A percentile compares a stretch with the other conserved stretches of the same genome.
These are phyloP conservation scores for Sebastes jordani DNA, from an alignment of 2,797 vertebrate species.

Conservation along the genomic window DNA sequence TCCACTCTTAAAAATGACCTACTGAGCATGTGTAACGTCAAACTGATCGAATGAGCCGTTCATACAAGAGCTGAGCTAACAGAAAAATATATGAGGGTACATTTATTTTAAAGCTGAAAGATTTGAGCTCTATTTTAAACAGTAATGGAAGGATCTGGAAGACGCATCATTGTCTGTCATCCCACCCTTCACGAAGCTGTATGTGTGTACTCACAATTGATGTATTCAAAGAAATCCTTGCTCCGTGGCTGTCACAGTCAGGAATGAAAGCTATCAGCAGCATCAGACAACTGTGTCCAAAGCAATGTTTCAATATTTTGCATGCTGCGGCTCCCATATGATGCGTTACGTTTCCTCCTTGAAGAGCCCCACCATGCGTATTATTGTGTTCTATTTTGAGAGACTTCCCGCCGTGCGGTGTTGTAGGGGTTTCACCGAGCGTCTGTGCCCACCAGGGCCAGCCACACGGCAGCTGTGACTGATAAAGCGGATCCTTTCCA, in stretches of 20 bases:
- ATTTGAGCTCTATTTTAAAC: constrained; percentile 14
- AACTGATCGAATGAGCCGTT: background rate
- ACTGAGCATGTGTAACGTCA: background rate
- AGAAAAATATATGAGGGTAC: background rate
- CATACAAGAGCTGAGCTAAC: background rate
- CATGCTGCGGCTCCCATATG: constrained; percentile 58
- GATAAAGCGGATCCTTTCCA: constrained; percentile 66
- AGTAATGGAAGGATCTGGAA: background rate
- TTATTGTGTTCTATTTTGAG: constrained; percentile 82
- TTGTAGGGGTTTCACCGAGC: constrained; percentile 57
- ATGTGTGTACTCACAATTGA: background rate
- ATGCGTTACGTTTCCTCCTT: constrained; percentile 55
- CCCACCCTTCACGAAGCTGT: background rate
- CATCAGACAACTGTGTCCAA: constrained; percentile 58
- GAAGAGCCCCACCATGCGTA: constrained; percentile 75
- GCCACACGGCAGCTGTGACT: constrained; percentile 67
- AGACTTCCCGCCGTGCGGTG: constrained; percentile 54
- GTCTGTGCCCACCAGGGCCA: constrained; percentile 65
- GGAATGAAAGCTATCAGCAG: constrained; percentile 39
- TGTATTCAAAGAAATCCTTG: constrained; percentile 16
- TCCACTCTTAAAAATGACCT: background rate
- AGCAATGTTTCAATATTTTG: constrained; percentile 59
- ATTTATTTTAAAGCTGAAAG: background rate
- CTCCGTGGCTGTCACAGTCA: constrained; percentile 21
- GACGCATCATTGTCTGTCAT: constrained; percentile 9